A percentile compares a stretch with the other conserved stretches of the same genome.
phyloP scores from a whole-genome alignment of 2,113 vertebrate species.

The Toxotes jaculatrix region DNA sequence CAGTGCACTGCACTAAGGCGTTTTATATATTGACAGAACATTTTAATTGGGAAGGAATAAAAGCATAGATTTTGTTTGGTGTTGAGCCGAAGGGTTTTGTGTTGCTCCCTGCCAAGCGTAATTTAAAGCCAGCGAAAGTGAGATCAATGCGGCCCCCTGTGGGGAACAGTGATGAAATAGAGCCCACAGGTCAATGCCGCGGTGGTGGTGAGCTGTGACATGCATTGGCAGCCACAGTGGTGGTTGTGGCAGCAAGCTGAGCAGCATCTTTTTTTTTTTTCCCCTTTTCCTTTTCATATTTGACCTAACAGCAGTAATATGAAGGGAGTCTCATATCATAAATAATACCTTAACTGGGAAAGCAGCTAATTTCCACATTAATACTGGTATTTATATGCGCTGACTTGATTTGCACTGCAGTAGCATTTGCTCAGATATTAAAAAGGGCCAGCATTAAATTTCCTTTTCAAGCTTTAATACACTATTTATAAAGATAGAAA shows the following conservation, averaged over 20 bases:
- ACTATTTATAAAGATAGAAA: background rate
- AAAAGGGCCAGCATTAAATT: background rate
- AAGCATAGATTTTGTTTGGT: constrained; percentile 37
- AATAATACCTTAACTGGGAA: constrained; percentile 24
- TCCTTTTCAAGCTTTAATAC: background rate
- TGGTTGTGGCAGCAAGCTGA: constrained; percentile 39
- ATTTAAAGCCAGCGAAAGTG: constrained; percentile 45
- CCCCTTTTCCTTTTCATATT: background rate
- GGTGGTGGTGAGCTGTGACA: constrained; percentile 27
- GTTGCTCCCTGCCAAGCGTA: constrained; percentile 32
- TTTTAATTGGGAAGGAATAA: constrained; percentile 30
- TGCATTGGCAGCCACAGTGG: constrained; percentile 11
- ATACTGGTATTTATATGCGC: constrained; percentile 5
- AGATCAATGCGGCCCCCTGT: constrained; percentile 57
- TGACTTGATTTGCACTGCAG: background rate
- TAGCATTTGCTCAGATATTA: constrained; percentile 8
- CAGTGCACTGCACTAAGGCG: background rate
- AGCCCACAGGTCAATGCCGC: constrained; percentile 56
- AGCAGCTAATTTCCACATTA: constrained; percentile 31
- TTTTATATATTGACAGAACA: background rate
- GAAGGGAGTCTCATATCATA: constrained; percentile 13
- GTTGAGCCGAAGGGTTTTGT: constrained; percentile 39
- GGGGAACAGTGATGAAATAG: constrained; percentile 31
- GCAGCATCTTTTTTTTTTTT: constrained; percentile 27
- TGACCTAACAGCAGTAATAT: constrained; percentile 25